These are phyloP conservation scores for Ditula angustiorana DNA, from an alignment of 2,888 invertebrate species.

Conservation along the genomic window DNA sequence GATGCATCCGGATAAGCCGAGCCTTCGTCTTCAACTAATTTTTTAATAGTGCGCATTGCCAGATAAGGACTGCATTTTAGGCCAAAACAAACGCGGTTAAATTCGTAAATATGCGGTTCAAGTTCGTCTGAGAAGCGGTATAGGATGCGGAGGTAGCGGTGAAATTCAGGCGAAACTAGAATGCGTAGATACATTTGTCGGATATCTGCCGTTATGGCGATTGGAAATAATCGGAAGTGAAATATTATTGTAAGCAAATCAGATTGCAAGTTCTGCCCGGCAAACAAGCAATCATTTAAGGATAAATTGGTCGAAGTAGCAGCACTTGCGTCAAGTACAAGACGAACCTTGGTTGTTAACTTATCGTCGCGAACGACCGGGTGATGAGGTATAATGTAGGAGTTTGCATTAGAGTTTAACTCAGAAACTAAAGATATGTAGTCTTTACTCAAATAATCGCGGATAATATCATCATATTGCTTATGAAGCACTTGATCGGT, in stretches of 20 bases:
- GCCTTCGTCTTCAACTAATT: neutral
- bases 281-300: no score
- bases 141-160: neutral
- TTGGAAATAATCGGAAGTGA: no score
- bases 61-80: neutral
- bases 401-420: neutral
- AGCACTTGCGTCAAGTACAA: no score
- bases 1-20: neutral
- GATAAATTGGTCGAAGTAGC: no score
- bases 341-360: no score
- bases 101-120: neutral
- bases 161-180: neutral
- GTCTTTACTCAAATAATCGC: neutral
- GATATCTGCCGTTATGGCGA: no score
- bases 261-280: no score
- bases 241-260: no score
- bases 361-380: neutral
- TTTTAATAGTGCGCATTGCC: neutral
- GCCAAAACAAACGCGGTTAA: neutral
- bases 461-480: neutral
- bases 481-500: neutral
- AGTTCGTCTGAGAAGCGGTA: neutral
- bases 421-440: neutral
- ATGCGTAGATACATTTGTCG: no score
- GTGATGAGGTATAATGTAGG: neutral